Evolutionary conservation across 2,888 invertebrate genomes (phyloP).

Genomic region (Polymixis flavicincta): DNA sequence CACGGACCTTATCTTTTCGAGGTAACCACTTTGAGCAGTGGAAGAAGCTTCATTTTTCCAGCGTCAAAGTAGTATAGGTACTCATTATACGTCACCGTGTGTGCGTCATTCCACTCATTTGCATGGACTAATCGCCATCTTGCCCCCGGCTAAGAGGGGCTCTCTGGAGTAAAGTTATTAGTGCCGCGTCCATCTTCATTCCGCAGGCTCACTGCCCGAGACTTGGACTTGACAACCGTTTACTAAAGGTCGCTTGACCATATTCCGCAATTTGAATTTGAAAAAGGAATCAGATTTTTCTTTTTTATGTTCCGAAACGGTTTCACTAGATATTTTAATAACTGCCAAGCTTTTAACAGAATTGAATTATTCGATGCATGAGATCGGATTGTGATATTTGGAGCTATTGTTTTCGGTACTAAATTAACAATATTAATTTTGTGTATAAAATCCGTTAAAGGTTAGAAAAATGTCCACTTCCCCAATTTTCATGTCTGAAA

Average conservation of each 20-base stretch:
- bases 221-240: constrained; percentile 68
- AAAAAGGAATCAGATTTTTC: constrained; percentile 31
- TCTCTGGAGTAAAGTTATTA: constrained; percentile 66
- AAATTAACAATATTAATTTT: constrained; percentile 18
- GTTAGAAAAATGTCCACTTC: constrained; percentile 2
- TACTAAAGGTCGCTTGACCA: constrained; percentile 57
- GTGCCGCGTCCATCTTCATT: constrained; percentile 70
- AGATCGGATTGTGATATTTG: constrained; percentile 35
- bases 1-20: constrained; percentile 4
- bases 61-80: not conserved
- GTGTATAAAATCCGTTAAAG: constrained; percentile 8
- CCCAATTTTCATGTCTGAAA: constrained; percentile 3
- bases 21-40: not conserved
- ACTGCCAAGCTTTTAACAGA: constrained; percentile 30
- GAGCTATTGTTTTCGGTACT: constrained; percentile 18
- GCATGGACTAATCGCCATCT: constrained; percentile 65
- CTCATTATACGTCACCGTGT: constrained; percentile 19
- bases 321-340: constrained; percentile 32
- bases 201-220: constrained; percentile 57
- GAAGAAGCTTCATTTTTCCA: constrained; percentile 6
- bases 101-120: constrained; percentile 60
- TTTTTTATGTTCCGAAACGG: constrained; percentile 20
- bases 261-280: constrained; percentile 46
- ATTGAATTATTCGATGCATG: constrained; percentile 39
- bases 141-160: constrained; percentile 53